These are phyloP conservation scores for Dyspetes luteomarginatus DNA, from an alignment of 2,888 invertebrate species.

Conservation along the genomic window DNA sequence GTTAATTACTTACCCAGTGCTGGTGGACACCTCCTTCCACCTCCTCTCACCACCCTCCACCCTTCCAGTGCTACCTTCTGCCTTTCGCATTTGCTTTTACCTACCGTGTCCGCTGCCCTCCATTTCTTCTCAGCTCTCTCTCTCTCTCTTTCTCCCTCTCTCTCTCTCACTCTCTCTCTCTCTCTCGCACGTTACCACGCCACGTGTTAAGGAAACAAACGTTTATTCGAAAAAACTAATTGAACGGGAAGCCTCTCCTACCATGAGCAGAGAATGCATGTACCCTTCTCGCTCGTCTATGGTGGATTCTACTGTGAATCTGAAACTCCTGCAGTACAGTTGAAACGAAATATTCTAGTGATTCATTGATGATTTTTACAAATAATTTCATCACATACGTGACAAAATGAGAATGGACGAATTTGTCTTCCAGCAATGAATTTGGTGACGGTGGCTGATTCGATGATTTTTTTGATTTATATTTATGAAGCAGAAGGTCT, in stretches of 20 bases:
- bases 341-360: constrained; percentile 75
- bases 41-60: constrained; percentile 26
- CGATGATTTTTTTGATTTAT: too few species aligned
- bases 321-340: constrained; percentile 46
- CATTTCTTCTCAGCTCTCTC: constrained; percentile 51
- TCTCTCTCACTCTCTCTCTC: neutral
- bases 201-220: constrained; percentile 78
- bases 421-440: too few species aligned
- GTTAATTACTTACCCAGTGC: constrained; percentile 79
- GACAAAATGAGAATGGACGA: too few species aligned
- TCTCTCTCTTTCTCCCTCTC: constrained; percentile 24
- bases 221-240: constrained; percentile 77
- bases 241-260: constrained; percentile 71
- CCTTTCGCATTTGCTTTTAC: constrained; percentile 65
- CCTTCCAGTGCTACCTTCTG: constrained; percentile 63
- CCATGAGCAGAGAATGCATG: constrained; percentile 43
- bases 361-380: constrained; percentile 65
- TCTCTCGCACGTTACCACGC: constrained; percentile 71
- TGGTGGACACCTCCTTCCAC: constrained; percentile 69
- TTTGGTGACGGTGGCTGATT: too few species aligned
- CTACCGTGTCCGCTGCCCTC: constrained; percentile 62
- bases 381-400: too few species aligned
- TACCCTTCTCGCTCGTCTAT: constrained; percentile 46
- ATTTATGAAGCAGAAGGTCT: too few species aligned
- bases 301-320: constrained; percentile 22